These are phyloP conservation scores for Decapterus maruadsi DNA, from an alignment of 2,797 vertebrate species.

Conservation along the genomic window DNA sequence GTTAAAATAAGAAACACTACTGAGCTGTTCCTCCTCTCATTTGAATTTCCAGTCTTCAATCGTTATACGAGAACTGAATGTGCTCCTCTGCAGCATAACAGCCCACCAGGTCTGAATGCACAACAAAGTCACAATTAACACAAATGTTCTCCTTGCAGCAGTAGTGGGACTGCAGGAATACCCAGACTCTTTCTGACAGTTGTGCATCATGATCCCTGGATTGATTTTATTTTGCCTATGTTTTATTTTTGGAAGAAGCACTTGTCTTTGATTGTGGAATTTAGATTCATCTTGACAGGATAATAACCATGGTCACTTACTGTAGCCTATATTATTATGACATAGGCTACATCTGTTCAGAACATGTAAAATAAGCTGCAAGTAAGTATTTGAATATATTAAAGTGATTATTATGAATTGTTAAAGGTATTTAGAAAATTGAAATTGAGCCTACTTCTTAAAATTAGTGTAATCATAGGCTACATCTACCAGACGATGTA, in stretches of 20 bases:
- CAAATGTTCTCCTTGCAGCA: not conserved
- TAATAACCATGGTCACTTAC: not conserved
- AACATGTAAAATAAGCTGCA: too few species aligned
- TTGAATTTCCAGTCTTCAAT: not conserved
- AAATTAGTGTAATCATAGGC: too few species aligned
- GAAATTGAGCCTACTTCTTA: too few species aligned
- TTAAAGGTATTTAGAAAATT: too few species aligned
- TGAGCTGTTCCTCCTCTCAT: not conserved
- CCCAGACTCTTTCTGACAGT: not conserved
- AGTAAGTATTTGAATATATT: too few species aligned
- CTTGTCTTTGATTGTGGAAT: not conserved
- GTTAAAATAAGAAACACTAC: conserved; percentile 1
- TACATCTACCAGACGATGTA: too few species aligned
- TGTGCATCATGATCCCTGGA: not conserved
- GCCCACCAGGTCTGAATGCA: conserved; percentile 2
- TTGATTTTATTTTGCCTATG: not conserved
- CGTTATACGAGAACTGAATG: not conserved
- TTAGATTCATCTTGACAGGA: not conserved
- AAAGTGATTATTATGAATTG: too few species aligned
- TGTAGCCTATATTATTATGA: too few species aligned
- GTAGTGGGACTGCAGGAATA: not conserved
- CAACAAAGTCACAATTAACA: conserved; percentile 4
- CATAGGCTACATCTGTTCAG: too few species aligned
- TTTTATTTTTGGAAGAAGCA: not conserved
- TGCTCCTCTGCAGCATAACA: conserved; percentile 1